Percentiles rank a stretch among this genome's conserved stretches.
These are phyloP conservation scores for Damaliscus lunatus DNA, from an alignment of 2,113 vertebrate genomes.

Conservation along the genomic window DNA sequence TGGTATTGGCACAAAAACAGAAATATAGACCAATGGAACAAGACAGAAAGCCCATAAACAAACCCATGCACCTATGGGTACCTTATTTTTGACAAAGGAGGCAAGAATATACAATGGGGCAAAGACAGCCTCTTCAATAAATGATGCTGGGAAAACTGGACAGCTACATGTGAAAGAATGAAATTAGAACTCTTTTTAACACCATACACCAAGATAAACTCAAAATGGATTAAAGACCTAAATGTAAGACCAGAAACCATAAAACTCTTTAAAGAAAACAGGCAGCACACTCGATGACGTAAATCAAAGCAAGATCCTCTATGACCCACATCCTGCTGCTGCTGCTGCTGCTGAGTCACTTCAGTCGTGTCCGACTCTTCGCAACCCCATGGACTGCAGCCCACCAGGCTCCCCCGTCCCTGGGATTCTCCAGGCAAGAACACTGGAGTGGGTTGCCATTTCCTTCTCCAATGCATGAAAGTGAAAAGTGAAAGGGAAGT, in stretches of 20 bases:
- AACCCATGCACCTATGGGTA: neutral
- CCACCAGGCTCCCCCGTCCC: accelerated
- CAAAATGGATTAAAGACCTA: neutral
- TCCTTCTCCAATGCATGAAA: too few species aligned
- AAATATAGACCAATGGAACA: neutral
- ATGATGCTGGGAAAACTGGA: neutral
- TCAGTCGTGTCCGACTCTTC: too few species aligned
- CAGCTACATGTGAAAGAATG: neutral
- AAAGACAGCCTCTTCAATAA: neutral
- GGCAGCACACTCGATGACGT: neutral
- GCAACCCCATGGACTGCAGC: accelerated
- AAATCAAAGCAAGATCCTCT: neutral
- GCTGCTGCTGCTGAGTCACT: too few species aligned
- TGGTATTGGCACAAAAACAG: neutral
- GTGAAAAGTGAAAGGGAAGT: too few species aligned
- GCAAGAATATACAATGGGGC: neutral
- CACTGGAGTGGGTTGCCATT: too few species aligned
- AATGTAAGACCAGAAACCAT: neutral
- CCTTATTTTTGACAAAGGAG: neutral
- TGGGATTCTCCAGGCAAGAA: too few species aligned
- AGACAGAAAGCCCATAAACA: neutral
- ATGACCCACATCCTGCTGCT: neutral
- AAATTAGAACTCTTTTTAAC: accelerated
- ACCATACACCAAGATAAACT: neutral
- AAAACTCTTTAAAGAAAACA: neutral